phyloP scores from a whole-genome alignment of 2,113 vertebrate species.

The Engystomops pustulosus region DNA sequence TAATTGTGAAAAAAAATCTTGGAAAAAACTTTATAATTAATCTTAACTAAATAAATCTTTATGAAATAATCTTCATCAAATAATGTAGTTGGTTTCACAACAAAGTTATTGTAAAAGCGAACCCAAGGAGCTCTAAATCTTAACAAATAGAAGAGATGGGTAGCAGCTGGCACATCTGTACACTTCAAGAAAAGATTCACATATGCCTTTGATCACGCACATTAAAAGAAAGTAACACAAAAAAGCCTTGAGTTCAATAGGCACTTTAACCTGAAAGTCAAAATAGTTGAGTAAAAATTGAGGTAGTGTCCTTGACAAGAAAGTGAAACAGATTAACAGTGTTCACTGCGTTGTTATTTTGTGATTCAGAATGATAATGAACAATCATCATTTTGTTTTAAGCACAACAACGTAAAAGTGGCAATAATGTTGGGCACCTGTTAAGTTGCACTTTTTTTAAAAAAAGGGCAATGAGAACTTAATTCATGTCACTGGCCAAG shows the following conservation, averaged over 20 bases:
- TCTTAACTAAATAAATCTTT: too few relatives aligned
- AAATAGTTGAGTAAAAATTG: not conserved
- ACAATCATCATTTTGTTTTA: not conserved
- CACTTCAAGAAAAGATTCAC: not conserved
- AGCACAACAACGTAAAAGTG: not conserved
- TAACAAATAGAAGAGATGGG: not conserved
- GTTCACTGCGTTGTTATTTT: not conserved
- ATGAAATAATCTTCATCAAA: too few relatives aligned
- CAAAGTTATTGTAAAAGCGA: not conserved
- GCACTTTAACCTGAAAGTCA: constrained; percentile 33
- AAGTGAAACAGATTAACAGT: not conserved
- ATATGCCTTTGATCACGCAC: not conserved
- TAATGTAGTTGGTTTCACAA: too few relatives aligned
- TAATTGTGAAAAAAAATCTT: too few relatives aligned
- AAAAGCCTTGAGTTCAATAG: not conserved
- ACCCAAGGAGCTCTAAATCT: not conserved
- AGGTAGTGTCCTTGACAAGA: not conserved
- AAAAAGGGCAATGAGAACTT: not conserved
- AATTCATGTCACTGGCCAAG: not conserved
- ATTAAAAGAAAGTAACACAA: not conserved
- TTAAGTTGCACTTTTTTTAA: not conserved
- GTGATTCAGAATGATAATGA: not conserved
- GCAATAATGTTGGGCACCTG: not conserved
- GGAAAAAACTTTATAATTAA: too few relatives aligned
- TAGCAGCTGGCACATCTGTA: constrained; percentile 7